Evolutionary conservation across 2,113 vertebrate genomes (phyloP), one percentile per base, ranked within the genome.

Genomic region (Esox niger): DNA sequence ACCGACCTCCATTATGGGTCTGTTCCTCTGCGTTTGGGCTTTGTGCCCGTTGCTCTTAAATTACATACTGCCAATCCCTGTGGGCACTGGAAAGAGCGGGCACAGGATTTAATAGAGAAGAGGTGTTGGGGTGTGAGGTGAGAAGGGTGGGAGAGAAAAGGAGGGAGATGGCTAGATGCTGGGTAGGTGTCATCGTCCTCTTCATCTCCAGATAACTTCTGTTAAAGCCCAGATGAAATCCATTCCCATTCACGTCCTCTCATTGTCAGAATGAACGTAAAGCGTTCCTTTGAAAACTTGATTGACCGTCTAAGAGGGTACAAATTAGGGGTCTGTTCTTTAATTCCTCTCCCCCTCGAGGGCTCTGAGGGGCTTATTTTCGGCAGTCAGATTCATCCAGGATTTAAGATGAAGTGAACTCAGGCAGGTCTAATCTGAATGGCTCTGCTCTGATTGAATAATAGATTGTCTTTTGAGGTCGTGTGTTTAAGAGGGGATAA

Each of bases 401-500:
- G 81, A 88, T 93, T 92, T 94, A 97, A 97, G 15, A 97, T 97
- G 94, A 98, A 97, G 96, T 92, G 95, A 95, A 94, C 93, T 90
- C 90, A 91, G 91, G 92, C 90, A 92, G 90, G 93, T 43, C 38
- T 43, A 15, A 21, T 93, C 91, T 97, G 95, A 96, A 94, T 94
- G 93, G 94, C 91, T 93, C 88, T 84, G 93, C 93, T 95, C 94
- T 98, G 96, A 99, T 98, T 98, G 95, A 99, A 97, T 99, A 98
- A 98, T 98, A 97, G 94, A 91, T 90, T 94, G 94, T 92, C 91
- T 94, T 90, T 89, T 95, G 93, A 86, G 94, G 92, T 87, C 90
- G 38, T 96, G 94, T 96, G 95, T 98, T 98, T 98, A 97, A 98
- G 94, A 95, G 38, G 94, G 96, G 95, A 97, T 98, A 97, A 95